Base-by-base conservation (phyloP, 1,140 invertebrate genomes). In the Geopemphigus sp. region DNA sequence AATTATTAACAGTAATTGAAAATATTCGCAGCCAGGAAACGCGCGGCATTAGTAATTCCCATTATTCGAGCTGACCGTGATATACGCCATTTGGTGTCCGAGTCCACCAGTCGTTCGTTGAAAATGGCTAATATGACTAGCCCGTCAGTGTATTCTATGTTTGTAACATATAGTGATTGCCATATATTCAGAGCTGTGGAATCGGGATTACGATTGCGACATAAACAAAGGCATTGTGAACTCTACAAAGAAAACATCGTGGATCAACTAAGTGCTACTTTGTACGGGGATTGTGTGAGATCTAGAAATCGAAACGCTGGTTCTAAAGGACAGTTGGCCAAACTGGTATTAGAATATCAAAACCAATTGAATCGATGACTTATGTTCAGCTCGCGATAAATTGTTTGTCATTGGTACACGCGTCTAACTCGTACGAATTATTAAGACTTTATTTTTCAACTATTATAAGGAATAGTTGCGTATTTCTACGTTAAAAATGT, bases 131-230 rank as follows among this genome's bases (percentile, higher is more conserved):
- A 57, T 22, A 73, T 82, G 24, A 66, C 82, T 81, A 83, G 63
- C 0, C 84, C 86, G 24, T 88, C 89, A 81, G 82, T 93, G 19
- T 90, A 89, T 82, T 87, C 90, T 63, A 88, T 93, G 86, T 93
- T 93, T 82, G 83, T 91, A 11, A 85, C 86, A 47, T 87, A 86
- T 81, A 87, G 87, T 81, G 85, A 89, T 73, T 68, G 93, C 2
- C 91, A 93, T 84, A 84, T 90, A n/a, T 87, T 94, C 82, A 86
- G 92, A 72, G 91, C 90, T 19, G 88, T 91, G 15, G 92, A 94
- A 83, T 92, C 92, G 68, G 88, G 88, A 22, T 85, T 94, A 39
- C 89, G 83, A 64, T 54, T 84, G 45, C 64, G 72, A 47, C 74
- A 83, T 68, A 66, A 64, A 64, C 68, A 74, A 50, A 80, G 63